A percentile compares a stretch with the other conserved stretches of the same genome.
Conservation (phyloP, 2,888 invertebrate genomes). For the Hartigia nigra region DNA sequence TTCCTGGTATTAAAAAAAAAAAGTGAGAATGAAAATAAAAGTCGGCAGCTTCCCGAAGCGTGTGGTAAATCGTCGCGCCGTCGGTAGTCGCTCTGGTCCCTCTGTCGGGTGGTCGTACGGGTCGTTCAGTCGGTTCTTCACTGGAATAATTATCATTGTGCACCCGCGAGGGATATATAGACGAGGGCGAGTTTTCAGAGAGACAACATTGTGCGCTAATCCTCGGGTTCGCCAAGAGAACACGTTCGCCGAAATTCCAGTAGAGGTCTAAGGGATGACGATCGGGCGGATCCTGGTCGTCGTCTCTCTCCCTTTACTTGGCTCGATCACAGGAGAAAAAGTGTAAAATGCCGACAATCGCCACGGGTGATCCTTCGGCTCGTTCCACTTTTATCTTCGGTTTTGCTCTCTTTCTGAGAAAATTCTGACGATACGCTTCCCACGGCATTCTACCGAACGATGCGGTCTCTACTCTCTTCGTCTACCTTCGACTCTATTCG, state of each 20-base stretch:
- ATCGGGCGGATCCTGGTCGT: not conserved
- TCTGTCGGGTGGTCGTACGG: not conserved
- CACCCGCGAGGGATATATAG: not conserved
- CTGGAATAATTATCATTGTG: slow-evolving; percentile 6
- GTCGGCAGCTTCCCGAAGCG: not conserved
- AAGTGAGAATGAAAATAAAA: not conserved
- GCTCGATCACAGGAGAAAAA: not conserved
- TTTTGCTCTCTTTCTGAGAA: not conserved
- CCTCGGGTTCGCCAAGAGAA: slow-evolving; percentile 26
- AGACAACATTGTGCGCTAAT: slow-evolving; percentile 27
- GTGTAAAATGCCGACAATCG: not conserved
- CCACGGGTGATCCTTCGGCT: not conserved
- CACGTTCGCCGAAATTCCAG: slow-evolving; percentile 39
- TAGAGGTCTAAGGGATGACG: not conserved
- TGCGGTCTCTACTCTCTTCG: not conserved
- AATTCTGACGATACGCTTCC: not conserved
- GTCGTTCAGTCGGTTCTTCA: not conserved
- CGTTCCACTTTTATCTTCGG: not conserved
- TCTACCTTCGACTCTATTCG: not conserved
- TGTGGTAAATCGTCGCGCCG: slow-evolving; percentile 4
- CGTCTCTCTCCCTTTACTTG: not conserved
- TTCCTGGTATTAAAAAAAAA: not conserved
- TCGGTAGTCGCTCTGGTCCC: not conserved
- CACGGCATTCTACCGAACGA: not conserved
- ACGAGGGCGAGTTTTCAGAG: slow-evolving; percentile 1